Conservation (phyloP, 1,140 invertebrate genomes). For the Cotesia chilonis region DNA sequence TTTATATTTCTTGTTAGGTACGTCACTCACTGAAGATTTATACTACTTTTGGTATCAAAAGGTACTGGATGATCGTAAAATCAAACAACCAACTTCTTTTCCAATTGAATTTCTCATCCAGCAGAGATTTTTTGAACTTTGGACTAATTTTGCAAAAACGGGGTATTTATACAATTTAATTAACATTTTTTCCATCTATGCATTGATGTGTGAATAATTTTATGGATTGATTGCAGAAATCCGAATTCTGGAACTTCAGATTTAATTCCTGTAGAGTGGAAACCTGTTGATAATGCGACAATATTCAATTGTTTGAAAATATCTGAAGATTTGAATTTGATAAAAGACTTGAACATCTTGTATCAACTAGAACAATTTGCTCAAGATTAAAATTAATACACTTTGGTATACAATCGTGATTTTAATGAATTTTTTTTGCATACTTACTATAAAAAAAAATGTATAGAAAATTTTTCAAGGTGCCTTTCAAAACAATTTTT, state of each 20-base stretch:
- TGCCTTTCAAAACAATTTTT: no score
- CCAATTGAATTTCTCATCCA: constrained; percentile 37
- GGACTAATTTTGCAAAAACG: constrained; percentile 60
- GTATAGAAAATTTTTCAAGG: no score
- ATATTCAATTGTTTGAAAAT: constrained; percentile 40
- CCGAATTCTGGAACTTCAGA: constrained; percentile 33
- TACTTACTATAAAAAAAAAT: no score
- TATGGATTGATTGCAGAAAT: background rate
- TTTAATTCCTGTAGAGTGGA: constrained; percentile 52
- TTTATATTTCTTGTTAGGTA: constrained; percentile 43
- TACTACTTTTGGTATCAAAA: constrained; percentile 45
- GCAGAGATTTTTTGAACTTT: constrained; percentile 52
- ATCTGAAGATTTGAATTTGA: constrained; percentile 36
- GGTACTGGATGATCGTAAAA: background rate
- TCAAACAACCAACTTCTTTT: background rate
- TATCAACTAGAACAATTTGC: constrained; percentile 19
- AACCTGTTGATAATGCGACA: constrained; percentile 44
- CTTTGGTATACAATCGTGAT: no score
- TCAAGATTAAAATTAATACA: constrained; percentile 23
- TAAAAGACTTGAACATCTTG: constrained; percentile 22
- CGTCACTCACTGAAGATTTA: constrained; percentile 50
- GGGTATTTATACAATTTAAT: constrained; percentile 40
- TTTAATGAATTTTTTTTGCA: no score
- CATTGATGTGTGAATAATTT: no score
- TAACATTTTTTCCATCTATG: no score